Conservation (phyloP, 2,113 vertebrate genomes). For the Gymnarchus niloticus region DNA sequence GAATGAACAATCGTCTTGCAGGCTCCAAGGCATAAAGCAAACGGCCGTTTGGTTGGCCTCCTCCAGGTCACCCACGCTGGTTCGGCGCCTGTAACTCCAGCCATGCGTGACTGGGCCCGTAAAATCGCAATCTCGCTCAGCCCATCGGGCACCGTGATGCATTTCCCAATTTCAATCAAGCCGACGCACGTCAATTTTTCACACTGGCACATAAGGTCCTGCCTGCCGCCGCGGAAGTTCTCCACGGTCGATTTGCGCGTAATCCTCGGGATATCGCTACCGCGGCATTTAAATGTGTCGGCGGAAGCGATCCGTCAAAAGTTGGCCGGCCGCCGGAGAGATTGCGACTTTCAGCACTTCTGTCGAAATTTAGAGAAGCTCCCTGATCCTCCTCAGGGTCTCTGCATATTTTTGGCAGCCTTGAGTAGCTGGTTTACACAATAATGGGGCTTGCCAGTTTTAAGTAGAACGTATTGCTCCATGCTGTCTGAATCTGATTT, state of each 20-base stretch:
- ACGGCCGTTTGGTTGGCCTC: background rate
- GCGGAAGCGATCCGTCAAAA: background rate
- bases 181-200: background rate
- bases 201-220: background rate
- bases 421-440: background rate
- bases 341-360: background rate
- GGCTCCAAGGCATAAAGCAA: background rate
- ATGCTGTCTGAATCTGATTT: background rate
- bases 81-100: background rate
- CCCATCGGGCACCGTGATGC: slow-evolving; percentile 24
- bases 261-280: background rate
- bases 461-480: background rate
- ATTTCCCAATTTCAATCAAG: slow-evolving; percentile 28
- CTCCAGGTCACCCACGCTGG: background rate
- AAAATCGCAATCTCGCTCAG: slow-evolving; percentile 13
- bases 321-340: background rate
- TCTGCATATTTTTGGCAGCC: background rate
- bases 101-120: slow-evolving; percentile 18
- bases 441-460: background rate
- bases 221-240: background rate
- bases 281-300: slow-evolving; percentile 15
- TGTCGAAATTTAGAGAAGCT: background rate
- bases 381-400: background rate
- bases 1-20: background rate
- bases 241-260: slow-evolving; percentile 7